Base-by-base conservation (phyloP, 2,888 invertebrate genomes). In the Acleris sparsana region DNA sequence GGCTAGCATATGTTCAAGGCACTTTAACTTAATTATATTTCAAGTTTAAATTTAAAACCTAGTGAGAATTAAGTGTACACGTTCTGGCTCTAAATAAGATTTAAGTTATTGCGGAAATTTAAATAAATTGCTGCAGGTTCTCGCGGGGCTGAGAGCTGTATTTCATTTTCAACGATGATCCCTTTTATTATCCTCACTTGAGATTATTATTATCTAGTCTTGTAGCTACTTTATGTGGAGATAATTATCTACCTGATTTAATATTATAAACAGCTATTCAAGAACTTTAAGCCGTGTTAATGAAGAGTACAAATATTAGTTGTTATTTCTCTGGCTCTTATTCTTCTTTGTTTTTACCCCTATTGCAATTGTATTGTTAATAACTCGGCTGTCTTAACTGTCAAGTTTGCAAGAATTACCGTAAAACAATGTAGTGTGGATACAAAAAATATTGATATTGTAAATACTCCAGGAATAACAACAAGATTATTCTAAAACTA, bases 1-100 rank as follows among this genome's bases (percentile, higher is more conserved):
- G 92, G 88, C 78, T 78, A 80, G 79, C 90, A 88, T 87, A 83
- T 89, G 88, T 85, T 84, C 75, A 76, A 73, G 81, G 81, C 80
- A 80, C 78, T 78, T 82, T 80, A 77, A 78, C 77, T 80, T 87
- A 88, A 88, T 86, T 83, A 84, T 79, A 56, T 77, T 75, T 79
- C 78, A 79, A 80, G 76, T 77, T 62, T 66, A 65, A 77, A 80
- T 78, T 75, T 79, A 78, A 75, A 80, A 78, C 65, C 61, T 61
- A 66, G 80, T 75, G 75, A 66, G 70, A 69, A 74, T 72, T 67
- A 74, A 72, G 39, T 46, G 72, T 69, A 68, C 73, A 74, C 77
- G 74, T 74, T 73, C 74, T 11, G 62, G 46, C 62, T 46, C 61
- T 66, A 62, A 66, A 66, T 66, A 66, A 61, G 56, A 66, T 62